phyloP scores from a whole-genome alignment of 64 coral and sea anemone genomes.

The Montipora cactus region DNA sequence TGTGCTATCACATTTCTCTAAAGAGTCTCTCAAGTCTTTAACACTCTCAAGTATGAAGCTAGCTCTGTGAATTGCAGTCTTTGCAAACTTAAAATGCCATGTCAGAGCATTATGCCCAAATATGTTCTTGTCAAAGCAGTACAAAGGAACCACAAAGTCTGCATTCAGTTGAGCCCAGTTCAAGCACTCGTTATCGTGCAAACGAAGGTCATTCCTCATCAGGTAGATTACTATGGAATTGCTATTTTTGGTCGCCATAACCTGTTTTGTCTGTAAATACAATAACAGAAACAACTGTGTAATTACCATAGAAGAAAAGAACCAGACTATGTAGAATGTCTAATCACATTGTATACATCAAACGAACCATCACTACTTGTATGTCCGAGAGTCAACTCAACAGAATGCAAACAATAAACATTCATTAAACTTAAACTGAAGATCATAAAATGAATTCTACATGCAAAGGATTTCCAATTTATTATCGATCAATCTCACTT shows the following conservation, averaged over 20 bases:
- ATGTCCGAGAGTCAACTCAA: too few relatives aligned
- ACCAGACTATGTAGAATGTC: too few relatives aligned
- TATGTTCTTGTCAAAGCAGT: conserved; percentile 71
- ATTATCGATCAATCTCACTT: too few relatives aligned
- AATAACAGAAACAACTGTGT: neutral
- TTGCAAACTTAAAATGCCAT: conserved; percentile 69
- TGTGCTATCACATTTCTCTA: conserved; percentile 27
- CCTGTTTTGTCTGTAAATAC: neutral
- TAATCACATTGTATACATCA: too few relatives aligned
- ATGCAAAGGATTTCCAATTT: too few relatives aligned
- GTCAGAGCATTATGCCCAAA: conserved; percentile 11
- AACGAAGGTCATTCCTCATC: conserved; percentile 66
- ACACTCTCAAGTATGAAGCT: conserved; percentile 63
- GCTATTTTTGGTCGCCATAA: neutral
- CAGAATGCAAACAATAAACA: too few relatives aligned
- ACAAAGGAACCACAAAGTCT: conserved; percentile 67
- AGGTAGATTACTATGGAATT: conserved; percentile 60
- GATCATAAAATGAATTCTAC: too few relatives aligned
- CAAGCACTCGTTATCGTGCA: conserved; percentile 76
- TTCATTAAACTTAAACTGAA: too few relatives aligned
- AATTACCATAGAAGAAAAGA: neutral
- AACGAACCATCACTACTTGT: too few relatives aligned
- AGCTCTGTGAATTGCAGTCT: conserved; percentile 52
- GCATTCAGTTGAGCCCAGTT: conserved; percentile 73
- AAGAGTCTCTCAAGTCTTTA: conserved; percentile 37